Evolutionary conservation across 1,140 invertebrate genomes (phyloP).

Genomic region (Ridgeia piscesae): DNA sequence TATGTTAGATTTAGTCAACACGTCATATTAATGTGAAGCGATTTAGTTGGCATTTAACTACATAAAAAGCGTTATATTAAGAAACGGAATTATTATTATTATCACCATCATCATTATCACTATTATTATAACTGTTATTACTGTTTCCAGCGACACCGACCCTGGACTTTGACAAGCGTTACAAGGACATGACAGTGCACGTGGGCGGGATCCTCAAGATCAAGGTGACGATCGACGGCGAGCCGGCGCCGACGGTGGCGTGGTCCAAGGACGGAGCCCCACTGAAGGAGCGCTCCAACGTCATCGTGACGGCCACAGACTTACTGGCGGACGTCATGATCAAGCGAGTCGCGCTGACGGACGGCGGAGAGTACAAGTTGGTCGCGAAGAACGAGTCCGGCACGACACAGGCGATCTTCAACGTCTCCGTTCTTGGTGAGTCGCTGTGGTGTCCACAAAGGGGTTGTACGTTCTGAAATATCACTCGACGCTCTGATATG

Average conservation of each 20-base stretch:
- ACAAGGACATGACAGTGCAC: conserved; percentile 14
- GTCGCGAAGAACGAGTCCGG: conserved; percentile 90
- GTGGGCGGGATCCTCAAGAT: conserved; percentile 28
- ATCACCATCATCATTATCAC: too few species aligned
- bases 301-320: conserved; percentile 24
- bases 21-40: too few species aligned
- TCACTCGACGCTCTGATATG: not conserved
- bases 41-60: too few species aligned
- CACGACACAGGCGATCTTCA: conserved; percentile 88
- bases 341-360: conserved; percentile 84
- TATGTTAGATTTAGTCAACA: too few species aligned
- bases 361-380: conserved; percentile 86
- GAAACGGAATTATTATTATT: too few species aligned
- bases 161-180: conserved; percentile 25
- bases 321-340: conserved; percentile 67
- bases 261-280: conserved; percentile 31
- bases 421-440: conserved; percentile 78
- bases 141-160: conserved; percentile 18
- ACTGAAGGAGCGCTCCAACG: conserved; percentile 51
- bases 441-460: conserved; percentile 19
- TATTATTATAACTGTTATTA: not conserved
- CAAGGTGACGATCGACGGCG: conserved; percentile 26
- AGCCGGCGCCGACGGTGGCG: conserved; percentile 29
- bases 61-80: too few species aligned
- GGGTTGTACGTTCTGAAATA: not conserved